Conservation (phyloP, 2,113 vertebrate genomes). For the Felis chaus region DNA sequence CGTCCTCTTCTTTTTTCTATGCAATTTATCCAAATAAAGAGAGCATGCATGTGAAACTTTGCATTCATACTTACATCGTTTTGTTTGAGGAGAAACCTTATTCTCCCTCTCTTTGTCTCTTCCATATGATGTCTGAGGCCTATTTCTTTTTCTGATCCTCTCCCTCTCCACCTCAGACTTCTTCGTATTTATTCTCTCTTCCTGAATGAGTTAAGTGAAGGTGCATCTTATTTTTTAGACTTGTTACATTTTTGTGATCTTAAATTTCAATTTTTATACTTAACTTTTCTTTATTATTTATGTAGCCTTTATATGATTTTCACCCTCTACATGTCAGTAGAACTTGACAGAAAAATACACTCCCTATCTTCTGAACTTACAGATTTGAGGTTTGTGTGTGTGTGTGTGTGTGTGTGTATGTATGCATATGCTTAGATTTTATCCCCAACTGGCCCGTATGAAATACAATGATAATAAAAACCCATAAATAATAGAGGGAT, state of each 20-base stretch:
- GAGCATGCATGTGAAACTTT: neutral
- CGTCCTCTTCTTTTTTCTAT: neutral
- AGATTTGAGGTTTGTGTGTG: neutral
- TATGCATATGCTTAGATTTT: neutral
- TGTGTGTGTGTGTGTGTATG: neutral
- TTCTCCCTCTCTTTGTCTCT: neutral
- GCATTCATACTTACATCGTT: neutral
- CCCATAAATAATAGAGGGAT: neutral
- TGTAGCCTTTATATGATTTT: neutral
- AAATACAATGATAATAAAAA: conserved; percentile 24
- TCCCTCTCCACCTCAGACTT: neutral
- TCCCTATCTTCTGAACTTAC: neutral
- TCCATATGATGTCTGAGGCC: neutral
- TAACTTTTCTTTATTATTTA: neutral
- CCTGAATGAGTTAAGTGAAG: neutral
- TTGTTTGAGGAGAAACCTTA: neutral
- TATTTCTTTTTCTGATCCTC: neutral
- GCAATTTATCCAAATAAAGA: conserved; percentile 15
- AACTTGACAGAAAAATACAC: conserved; percentile 2
- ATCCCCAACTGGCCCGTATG: neutral
- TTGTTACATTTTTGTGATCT: neutral
- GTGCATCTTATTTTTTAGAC: neutral
- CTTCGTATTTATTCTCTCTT: neutral
- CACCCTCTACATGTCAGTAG: neutral
- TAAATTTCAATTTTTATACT: neutral